Evolutionary conservation across 2,113 vertebrate species (phyloP).

Genomic region (Rhegmatorhina hoffmannsi): DNA sequence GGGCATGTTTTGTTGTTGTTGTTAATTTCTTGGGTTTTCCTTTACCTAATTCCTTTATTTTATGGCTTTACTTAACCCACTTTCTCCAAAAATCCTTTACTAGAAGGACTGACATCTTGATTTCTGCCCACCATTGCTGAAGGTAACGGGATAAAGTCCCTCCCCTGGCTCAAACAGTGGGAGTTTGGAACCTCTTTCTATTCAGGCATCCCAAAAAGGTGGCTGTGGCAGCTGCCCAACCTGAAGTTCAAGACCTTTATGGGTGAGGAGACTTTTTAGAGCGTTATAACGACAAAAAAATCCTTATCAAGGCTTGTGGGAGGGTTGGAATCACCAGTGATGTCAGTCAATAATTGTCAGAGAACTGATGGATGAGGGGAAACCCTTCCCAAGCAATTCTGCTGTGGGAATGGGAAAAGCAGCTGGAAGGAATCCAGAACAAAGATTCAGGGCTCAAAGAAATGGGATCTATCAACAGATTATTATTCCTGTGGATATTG

Average conservation of each 20-base stretch:
- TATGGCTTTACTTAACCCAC: not conserved
- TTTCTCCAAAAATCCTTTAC: not conserved
- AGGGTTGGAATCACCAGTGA: slow-evolving; percentile 30
- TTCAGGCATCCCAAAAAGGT: not conserved
- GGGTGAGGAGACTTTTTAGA: not conserved
- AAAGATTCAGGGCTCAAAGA: slow-evolving; percentile 22
- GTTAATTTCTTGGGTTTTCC: not conserved
- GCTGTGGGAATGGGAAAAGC: slow-evolving; percentile 50
- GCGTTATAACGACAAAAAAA: not conserved
- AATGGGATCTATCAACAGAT: slow-evolving; percentile 60
- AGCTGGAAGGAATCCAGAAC: slow-evolving; percentile 66
- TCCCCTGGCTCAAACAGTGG: not conserved
- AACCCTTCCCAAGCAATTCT: slow-evolving; percentile 57
- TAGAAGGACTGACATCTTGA: not conserved
- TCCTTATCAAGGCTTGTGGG: slow-evolving; percentile 18
- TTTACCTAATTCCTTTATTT: not conserved
- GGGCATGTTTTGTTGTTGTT: fast-evolving
- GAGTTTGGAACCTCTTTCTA: not conserved
- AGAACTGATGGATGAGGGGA: slow-evolving; percentile 11
- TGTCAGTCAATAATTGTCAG: slow-evolving; percentile 56
- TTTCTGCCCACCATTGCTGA: not conserved
- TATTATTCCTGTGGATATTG: slow-evolving; percentile 66
- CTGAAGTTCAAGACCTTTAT: slow-evolving; percentile 18
- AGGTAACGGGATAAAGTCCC: fast-evolving
- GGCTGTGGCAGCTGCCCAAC: not conserved